phyloP scores from a whole-genome alignment of 1,140 invertebrate genomes.

The Brachionus koreanus region DNA sequence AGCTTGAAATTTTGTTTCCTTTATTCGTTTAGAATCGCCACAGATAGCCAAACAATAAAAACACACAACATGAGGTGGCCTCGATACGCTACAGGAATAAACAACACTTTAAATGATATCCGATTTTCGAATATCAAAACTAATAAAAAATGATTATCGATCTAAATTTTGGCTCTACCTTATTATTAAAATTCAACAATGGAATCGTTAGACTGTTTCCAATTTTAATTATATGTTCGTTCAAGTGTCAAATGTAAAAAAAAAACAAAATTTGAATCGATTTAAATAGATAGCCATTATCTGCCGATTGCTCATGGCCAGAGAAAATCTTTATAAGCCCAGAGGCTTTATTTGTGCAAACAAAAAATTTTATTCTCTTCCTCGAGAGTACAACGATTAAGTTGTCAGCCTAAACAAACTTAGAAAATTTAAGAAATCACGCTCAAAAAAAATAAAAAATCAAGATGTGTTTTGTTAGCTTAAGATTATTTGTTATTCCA shows the following conservation, averaged over 20 bases:
- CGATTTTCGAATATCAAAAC: neutral
- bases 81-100: neutral
- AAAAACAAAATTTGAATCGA: neutral
- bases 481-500: slow-evolving; percentile 12
- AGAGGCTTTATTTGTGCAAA: neutral
- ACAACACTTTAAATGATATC: slow-evolving; percentile 2
- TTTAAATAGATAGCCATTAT: neutral
- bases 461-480: neutral
- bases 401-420: slow-evolving; percentile 5
- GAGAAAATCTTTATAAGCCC: neutral
- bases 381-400: neutral
- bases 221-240: slow-evolving; percentile 25
- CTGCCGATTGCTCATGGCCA: neutral
- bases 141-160: slow-evolving; percentile 13
- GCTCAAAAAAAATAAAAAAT: neutral
- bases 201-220: slow-evolving; percentile 10
- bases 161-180: neutral
- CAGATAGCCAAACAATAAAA: neutral
- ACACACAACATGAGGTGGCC: neutral
- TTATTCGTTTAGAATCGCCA: neutral
- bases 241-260: neutral
- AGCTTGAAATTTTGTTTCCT: slow-evolving; percentile 17
- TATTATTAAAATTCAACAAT: slow-evolving; percentile 26
- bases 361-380: neutral
- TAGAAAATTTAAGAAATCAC: neutral